phyloP scores from a whole-genome alignment of 1,140 invertebrate species.

The Cydia pomonella region DNA sequence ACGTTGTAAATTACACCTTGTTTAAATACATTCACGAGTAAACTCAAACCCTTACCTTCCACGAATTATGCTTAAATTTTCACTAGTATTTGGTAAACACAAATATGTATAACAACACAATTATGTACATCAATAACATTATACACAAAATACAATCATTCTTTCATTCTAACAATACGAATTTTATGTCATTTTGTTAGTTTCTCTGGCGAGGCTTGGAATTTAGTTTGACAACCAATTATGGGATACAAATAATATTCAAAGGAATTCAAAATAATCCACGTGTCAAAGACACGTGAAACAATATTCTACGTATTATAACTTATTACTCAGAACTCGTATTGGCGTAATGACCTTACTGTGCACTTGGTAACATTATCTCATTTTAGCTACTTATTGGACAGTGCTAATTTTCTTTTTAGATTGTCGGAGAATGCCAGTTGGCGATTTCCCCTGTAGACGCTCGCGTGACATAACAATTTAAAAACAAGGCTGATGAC shows the following conservation, averaged over 20 bases:
- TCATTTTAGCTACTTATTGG: neutral
- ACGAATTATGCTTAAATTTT: neutral
- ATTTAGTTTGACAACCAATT: neutral
- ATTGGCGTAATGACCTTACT: too few relatives aligned
- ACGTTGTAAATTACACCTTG: constrained; percentile 11
- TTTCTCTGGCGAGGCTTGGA: neutral
- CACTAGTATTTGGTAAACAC: neutral
- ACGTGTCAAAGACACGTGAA: too few relatives aligned
- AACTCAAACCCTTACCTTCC: neutral
- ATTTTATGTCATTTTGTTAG: neutral
- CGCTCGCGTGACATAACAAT: neutral
- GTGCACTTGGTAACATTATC: too few relatives aligned
- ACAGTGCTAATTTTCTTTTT: constrained; percentile 8
- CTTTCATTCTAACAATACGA: neutral
- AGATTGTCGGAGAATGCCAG: neutral
- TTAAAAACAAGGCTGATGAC: neutral
- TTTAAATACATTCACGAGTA: neutral
- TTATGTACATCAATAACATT: neutral
- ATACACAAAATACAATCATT: neutral
- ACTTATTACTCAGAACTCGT: too few relatives aligned
- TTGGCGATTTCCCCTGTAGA: neutral
- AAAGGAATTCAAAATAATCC: too few relatives aligned
- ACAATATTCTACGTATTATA: too few relatives aligned
- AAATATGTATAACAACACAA: neutral
- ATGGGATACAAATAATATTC: neutral